Percentiles rank a stretch among this genome's conserved stretches.
These are phyloP conservation scores for Drosophila cardini DNA, from an alignment of 1,140 invertebrate genomes.

Conservation along the genomic window DNA sequence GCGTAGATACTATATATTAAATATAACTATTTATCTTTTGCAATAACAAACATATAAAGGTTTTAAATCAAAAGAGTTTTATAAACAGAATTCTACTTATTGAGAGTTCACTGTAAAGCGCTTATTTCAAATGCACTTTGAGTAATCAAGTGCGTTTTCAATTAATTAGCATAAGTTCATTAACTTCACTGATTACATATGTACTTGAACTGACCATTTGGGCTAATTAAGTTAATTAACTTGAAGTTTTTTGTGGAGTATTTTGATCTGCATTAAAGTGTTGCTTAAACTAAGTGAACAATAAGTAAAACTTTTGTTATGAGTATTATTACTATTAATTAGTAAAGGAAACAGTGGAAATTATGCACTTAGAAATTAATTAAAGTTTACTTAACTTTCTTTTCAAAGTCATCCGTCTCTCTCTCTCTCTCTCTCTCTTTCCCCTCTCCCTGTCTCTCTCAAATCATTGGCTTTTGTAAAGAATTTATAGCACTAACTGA, in stretches of 20 bases:
- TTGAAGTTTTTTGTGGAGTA: neutral
- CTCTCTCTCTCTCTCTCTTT: conserved; percentile 16
- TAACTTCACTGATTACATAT: conserved; percentile 19
- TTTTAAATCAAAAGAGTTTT: too few species aligned
- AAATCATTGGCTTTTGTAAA: conserved; percentile 8
- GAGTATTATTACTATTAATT: neutral
- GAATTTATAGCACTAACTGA: conserved; percentile 13
- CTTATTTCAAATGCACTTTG: conserved; percentile 31
- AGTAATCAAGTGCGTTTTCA: conserved; percentile 3
- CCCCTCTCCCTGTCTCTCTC: neutral
- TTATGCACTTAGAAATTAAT: neutral
- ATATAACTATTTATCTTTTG: conserved; percentile 1
- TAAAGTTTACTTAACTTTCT: neutral
- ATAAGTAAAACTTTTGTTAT: neutral
- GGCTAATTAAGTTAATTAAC: conserved; percentile 36
- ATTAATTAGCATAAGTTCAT: conserved; percentile 23
- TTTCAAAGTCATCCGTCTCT: neutral
- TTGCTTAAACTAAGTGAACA: neutral
- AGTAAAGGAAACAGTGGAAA: neutral
- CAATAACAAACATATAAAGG: too few species aligned
- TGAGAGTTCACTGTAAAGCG: neutral
- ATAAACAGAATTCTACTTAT: neutral
- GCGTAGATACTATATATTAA: neutral
- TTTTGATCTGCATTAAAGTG: neutral
- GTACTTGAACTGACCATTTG: conserved; percentile 2